Base-by-base conservation (phyloP, 37 sponge, comb jelly and placozoan genomes). In the Agelas oroides region DNA sequence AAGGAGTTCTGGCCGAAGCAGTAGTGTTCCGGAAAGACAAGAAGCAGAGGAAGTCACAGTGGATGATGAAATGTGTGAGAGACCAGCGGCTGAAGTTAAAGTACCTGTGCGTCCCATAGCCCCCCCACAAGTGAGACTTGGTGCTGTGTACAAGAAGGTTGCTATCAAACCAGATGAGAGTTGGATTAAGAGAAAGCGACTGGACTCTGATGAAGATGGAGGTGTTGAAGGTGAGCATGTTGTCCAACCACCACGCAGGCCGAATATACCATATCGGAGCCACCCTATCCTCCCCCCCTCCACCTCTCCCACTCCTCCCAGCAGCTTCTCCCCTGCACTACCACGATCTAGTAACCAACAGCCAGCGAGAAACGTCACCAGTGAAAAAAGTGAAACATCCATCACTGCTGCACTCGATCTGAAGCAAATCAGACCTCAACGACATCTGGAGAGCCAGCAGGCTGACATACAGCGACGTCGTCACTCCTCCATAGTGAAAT, bases 141-240 rank as follows among this genome's bases (percentile, higher is more conserved):
- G 46, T 46, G 79, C 41, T 12, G 36, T 34, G 17, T 65, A 60
- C 53, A 78, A 78, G 79, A 78, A 35, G 23, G 66, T 63, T 65
- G 36, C 53, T 0, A n/a, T 78, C 18, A 67, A 30, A 67, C 2
- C 68, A 0, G 81, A 80, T 54, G 28, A 27, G 34, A 66, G 68
- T 33, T 80, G 81, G 81, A 80, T 80, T 36, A 80, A 80, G 58
- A 79, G 66, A 66, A 79, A 79, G 32, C 36, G 39, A 18, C 33
- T 70, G 23, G 13, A 55, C 5, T 36, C 13, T 60, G 59, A 46
- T 31, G 70, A 53, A 12, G 55, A 73, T 25, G 5, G 0, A 3
- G 21, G 14, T 1, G 6, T 36, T 0, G 11, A 0, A 32, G 15
- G 32, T 2, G 54, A 34, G 28, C 31, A n/a, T 12, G 1, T n/a